Base-by-base conservation (phyloP, 2,888 invertebrate species). In the Eucera pruinosa region DNA sequence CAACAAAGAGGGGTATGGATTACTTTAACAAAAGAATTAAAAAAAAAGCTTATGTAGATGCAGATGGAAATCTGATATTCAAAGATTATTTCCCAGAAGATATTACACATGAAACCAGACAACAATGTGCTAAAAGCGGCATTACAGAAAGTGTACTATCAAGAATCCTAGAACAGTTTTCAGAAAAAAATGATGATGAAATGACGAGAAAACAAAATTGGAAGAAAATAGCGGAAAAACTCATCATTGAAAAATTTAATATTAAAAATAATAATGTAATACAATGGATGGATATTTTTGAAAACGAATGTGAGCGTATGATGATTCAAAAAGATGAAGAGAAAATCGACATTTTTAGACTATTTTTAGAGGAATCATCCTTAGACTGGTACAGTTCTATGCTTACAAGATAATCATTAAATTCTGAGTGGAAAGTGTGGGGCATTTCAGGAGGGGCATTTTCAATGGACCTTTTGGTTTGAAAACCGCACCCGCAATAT, bases 1-100 rank as follows among this genome's bases (percentile, higher is more conserved):
- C 47, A 45, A 4, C 45, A 47, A 47, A 47, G 60, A 61, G 60
- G 33, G 47, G 15, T 61, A 9, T 61, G 60, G 30, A 61, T 61
- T 33, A 61, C 60, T 33, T 33, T 61, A 33, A 47, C 60, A 61
- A 7, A 47, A 61, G 45, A 60, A 30, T 20, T 48, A 13, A 47
- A 36, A 47, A 15, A 48, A 23, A 48, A n/a, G n/a, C 9, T 23
- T 61, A 61, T 25, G 7, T 61, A 23, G 48, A 61, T 36, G 61
- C 47, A 48, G 23, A 36, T 9, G 15, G 50, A 39, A 62, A 50
- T 11, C 13, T 62, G 39, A 62, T 62, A 36, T 62, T 62, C 39
- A 48, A 50, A 5, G 20, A 64, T 2, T 41, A 52, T 64, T 64
- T 50, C 9, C 52, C 52, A 41, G 50, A 52, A 52, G 50, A 64